phyloP scores from a whole-genome alignment of 2,888 invertebrate species.

The Tineola bisselliella region DNA sequence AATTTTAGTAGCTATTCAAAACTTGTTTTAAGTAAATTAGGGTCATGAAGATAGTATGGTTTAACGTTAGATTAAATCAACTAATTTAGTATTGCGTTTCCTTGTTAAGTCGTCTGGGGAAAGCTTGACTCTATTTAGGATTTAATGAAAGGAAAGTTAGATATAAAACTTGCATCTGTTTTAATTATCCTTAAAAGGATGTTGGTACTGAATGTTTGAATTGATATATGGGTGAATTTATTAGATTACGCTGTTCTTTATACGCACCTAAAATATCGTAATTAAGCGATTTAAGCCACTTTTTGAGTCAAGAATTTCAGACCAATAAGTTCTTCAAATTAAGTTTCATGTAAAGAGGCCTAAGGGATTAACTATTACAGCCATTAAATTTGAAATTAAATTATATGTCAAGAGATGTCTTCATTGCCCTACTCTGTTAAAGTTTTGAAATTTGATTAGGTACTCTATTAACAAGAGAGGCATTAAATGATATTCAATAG shows the following conservation, averaged over 20 bases:
- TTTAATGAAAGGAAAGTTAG: background rate
- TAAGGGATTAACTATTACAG: background rate
- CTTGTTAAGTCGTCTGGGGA: background rate
- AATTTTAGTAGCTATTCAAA: background rate
- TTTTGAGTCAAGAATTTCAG: too few relatives aligned
- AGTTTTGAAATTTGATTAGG: background rate
- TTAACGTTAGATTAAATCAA: background rate
- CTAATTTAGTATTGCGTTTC: background rate
- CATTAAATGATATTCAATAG: conserved; percentile 7
- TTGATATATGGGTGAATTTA: too few relatives aligned
- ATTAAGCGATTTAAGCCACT: too few relatives aligned
- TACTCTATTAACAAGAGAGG: too few relatives aligned
- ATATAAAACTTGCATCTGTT: too few relatives aligned
- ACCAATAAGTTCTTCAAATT: too few relatives aligned
- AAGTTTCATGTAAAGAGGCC: background rate
- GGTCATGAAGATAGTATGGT: background rate
- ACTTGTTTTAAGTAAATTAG: background rate
- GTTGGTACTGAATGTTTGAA: too few relatives aligned
- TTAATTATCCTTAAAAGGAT: too few relatives aligned
- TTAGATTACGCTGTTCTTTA: too few relatives aligned
- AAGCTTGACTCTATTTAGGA: background rate
- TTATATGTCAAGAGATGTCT: background rate
- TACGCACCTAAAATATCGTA: too few relatives aligned
- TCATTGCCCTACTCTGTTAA: background rate
- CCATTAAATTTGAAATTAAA: background rate